These are phyloP conservation scores for Actinemys pallida DNA, from an alignment of 2,113 vertebrate genomes.

Conservation along the genomic window DNA sequence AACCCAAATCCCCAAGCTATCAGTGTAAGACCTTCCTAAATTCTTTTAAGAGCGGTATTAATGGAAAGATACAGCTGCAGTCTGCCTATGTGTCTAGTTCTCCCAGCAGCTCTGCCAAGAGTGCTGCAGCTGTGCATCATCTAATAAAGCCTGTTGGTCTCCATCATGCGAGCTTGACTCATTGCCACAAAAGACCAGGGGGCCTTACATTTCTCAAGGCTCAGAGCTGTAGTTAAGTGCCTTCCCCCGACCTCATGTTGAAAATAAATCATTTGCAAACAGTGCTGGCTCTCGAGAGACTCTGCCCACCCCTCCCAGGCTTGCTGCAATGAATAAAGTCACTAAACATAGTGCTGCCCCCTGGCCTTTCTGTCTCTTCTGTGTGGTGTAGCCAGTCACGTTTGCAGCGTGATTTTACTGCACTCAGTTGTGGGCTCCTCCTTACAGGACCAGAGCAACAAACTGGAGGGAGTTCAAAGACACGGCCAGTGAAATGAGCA, in stretches of 20 bases:
- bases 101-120: neutral
- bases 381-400: neutral
- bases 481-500: neutral
- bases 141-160: neutral
- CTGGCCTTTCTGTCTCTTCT: neutral
- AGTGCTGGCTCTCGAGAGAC: accelerated
- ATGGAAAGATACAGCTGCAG: neutral
- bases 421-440: neutral
- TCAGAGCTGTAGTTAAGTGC: neutral
- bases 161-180: neutral
- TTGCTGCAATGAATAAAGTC: neutral
- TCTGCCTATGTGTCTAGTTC: neutral
- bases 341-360: neutral
- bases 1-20: neutral
- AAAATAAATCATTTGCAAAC: neutral
- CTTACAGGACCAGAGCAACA: neutral
- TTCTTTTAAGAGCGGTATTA: neutral
- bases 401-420: neutral
- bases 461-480: neutral
- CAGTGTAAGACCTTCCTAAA: neutral
- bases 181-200: neutral
- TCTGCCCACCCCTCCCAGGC: accelerated
- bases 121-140: neutral
- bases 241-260: neutral
- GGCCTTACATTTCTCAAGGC: neutral